phyloP scores from a whole-genome alignment of 2,888 invertebrate species.

The Palloptera scutellata region DNA sequence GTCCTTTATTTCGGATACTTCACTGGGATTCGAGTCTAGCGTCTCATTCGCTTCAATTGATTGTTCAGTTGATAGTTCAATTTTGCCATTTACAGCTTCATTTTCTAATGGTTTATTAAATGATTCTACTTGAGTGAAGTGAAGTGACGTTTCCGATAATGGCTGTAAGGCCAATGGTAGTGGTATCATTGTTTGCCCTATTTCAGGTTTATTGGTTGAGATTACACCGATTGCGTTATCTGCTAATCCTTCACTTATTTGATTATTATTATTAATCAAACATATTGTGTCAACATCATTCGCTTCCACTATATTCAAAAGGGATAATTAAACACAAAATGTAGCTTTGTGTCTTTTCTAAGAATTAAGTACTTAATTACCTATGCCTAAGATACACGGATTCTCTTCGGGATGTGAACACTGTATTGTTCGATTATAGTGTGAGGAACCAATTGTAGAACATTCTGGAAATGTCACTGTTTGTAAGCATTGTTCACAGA shows the following conservation, averaged over 20 bases:
- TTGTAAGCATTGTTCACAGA: slow-evolving; percentile 22
- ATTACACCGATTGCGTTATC: not conserved
- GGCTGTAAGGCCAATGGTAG: slow-evolving; percentile 15
- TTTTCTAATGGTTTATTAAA: not conserved
- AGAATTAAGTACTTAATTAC: slow-evolving; percentile 16
- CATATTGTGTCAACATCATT: slow-evolving; percentile 13
- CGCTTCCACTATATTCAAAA: too few relatives aligned
- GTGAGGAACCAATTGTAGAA: not conserved
- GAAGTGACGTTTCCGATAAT: not conserved
- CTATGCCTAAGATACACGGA: slow-evolving; percentile 20
- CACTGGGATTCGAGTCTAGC: too few relatives aligned
- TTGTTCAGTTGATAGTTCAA: too few relatives aligned
- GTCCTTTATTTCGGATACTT: not conserved
- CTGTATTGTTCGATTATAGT: slow-evolving; percentile 15
- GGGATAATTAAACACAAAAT: not conserved
- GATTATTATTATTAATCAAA: not conserved
- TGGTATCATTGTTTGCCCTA: not conserved
- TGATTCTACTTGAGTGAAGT: not conserved
- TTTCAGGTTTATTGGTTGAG: not conserved
- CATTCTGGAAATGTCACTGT: slow-evolving; percentile 19
- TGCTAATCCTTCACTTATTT: too few relatives aligned
- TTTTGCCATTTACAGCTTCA: too few relatives aligned
- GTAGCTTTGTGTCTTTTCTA: not conserved
- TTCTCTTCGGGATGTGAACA: slow-evolving; percentile 5
- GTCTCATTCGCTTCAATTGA: too few relatives aligned